Evolutionary conservation across 30 jellyfish, hydroid and myxozoan genomes (phyloP), one percentile per base, ranked within the genome.

Genomic region (Pseudorhiza aurosa): DNA sequence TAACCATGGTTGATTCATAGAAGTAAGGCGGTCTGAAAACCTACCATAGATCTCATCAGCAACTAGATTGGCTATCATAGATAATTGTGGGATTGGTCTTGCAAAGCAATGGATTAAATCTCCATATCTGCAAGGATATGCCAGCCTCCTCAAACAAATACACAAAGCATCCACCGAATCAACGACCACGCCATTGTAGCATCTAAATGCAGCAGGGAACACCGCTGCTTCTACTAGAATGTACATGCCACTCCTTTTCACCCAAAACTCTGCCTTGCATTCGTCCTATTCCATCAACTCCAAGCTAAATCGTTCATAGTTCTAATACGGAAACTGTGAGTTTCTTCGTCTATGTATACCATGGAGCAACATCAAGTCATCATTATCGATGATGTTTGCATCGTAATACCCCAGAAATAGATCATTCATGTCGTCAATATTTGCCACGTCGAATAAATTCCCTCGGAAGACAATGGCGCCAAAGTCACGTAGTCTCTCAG

Each of bases 31-130:
- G n/a, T n/a, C n/a, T 35, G 15, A 19, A 60, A 4, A 60, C 18
- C 50, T 26, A 22, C 31, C 50, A 60, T 60, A 60, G 46, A 60
- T 60, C 22, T 60, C 75, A 2, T 26, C 49, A 5, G 31, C 31
- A 8, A 24, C 51, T 51, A 60, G 37, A 39, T 60, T 60, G 22
- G 51, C 31, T 11, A 60, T 60, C 51, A 60, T 60, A 8, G 49
- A 60, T 33, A 60, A 60, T 33, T 69, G 83, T 49, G 83, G 83
- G 18, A 69, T 69, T n/a, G 83, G 83, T 69, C 69, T 69, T 36
- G 75, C 75, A 60, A 60, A 60, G 47, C 75, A 21, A 24, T 29
- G 75, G 26, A 60, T 33, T 51, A 60, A 15, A 29, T 60, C 75
- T 14, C 49, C 46, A 60, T 60, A 60, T 60, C 75, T 26, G 42